Evolutionary conservation across 2,888 invertebrate genomes (phyloP), one percentile per base, ranked within the genome.

Genomic region (Baccha elongata): DNA sequence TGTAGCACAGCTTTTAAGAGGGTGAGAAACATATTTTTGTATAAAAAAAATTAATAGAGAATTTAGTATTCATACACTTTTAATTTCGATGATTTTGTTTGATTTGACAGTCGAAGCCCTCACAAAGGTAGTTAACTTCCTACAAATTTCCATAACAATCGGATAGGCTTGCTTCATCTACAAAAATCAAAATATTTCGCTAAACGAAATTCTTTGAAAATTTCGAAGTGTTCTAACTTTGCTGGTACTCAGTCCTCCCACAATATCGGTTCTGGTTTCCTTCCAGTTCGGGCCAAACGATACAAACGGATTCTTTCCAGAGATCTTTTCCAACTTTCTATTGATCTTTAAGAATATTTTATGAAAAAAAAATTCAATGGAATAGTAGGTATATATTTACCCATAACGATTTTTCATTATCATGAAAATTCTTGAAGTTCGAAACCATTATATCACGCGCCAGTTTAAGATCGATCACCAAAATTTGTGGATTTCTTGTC

Each of bases 391-490:
- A n/a, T n/a, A 17, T 1, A 11, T 46, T n/a, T 71, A 84, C 85
- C 68, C 83, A 78, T 32, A 52, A 40, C 1, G 67, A 44, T 5
- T 75, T 26, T 60, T 79, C 85, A 35, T 85, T 85, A 2, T 32
- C 55, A 4, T 76, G 71, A 15, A 85, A 85, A 21, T 87, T 87
- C 6, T 76, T 50, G 11, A 89, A 89, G 17, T 89, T 87, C 7
- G 87, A 84, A 2, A 86, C 64, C 32, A 89, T 86, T 2, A 67
- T 48, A 1, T 85, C 72, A 0, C 65, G 62, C 2, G 89, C 85
- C 1, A 88, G 37, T 1, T 89, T 87, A 0, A 87, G 87, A 79
- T 90, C 89, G 7, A 86, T 85, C 0, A 90, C 3, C 0, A 91
- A 13, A 0, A 90, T 74, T 5, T 88, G 35, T 0, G 91, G 90